Base-by-base conservation (phyloP, 2,888 invertebrate genomes). In the Protophormia terraenovae region DNA sequence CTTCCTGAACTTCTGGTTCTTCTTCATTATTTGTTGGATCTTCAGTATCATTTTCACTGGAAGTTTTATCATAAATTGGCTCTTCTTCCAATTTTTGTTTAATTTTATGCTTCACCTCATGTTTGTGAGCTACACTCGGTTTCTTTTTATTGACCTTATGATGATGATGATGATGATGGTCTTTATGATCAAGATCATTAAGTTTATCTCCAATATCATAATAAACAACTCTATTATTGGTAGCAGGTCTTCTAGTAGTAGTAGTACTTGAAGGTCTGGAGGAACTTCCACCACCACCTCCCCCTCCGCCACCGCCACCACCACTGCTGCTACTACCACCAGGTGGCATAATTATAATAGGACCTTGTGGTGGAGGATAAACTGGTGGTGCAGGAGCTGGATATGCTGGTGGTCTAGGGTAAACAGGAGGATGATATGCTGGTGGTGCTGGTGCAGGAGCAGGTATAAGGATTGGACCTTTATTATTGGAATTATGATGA, bases 271-370 rank as follows among this genome's bases (percentile, higher is more conserved):
- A 1, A 47, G 41, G n/a, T n/a, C n/a, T 72, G 3, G 38, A 16
- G 0, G 29, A n/a, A 1, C 67, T 32, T 1, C 47, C 71, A 35
- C 60, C 55, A 8, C 64, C 45, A n/a, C 77, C 72, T 3, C 71
- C 82, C 8, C 58, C 35, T 1, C 64, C 45, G 10, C 66, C 27
- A 3, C 53, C 41, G 1, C 66, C 53, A 1, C 71, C 71, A 22
- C 41, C 45, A 19, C 22, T 35, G 3, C 55, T 64, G 2, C 19
- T 35, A 5, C 53, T 14, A 7, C 38, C 41, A 14, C 16, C 41
- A 14, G 66, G 77, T n/a, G 22, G 19, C 38, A 62, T 29, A 6
- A 82, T 27, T 45, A 82, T 35, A 12, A 82, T 71, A 4, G 82
- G 82, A 4, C 55, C 69, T 0, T 32, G 45, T 0, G 55, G 19